Evolutionary conservation across 1,140 invertebrate genomes (phyloP), one percentile per base, ranked within the genome.

Genomic region (Bombus balteatus): DNA sequence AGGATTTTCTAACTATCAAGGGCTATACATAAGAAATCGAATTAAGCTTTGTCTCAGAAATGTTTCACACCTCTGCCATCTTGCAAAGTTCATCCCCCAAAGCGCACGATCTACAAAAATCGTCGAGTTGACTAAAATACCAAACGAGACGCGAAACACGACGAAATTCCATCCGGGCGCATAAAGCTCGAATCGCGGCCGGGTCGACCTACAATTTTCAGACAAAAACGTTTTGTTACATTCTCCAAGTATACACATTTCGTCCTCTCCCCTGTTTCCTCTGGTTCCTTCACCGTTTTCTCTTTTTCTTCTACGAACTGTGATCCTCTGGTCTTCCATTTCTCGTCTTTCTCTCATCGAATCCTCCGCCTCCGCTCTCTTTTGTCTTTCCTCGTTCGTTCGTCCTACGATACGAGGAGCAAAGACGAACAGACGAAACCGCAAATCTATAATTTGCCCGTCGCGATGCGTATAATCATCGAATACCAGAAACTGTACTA

Each of bases 401-500:
- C 59, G 66, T 41, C 9, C 3, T 28, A 66, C 86, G 85, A 90
- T 88, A 90, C 81, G 79, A 47, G 34, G 4, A 41, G 57, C 57
- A n/a, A 68, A 78, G 68, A 74, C 68, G 82, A 87, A 88, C 76
- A 78, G 89, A 80, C 90, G 89, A 94, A 94, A 93, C 90, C 91
- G 87, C 93, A 95, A 95, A 95, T 95, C 91, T 95, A 95, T 95
- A 95, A 95, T 95, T 95, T 95, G 91, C 91, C 92, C 84, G 86
- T 91, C 88, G 91, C 92, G 93, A 94, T 94, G 89, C 92, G 94
- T 95, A 95, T 95, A 95, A 95, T 95, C 94, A 93, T 94, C 91
- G 92, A 95, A 95, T 95, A 94, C 94, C 94, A 95, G 94, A 95
- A 94, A 95, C 92, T 94, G 93, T 93, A 92, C 94, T 95, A 95